Evolutionary conservation across 53 echinoderm and acorn worm species (phyloP).

Genomic region (Paracentrotus lividus): DNA sequence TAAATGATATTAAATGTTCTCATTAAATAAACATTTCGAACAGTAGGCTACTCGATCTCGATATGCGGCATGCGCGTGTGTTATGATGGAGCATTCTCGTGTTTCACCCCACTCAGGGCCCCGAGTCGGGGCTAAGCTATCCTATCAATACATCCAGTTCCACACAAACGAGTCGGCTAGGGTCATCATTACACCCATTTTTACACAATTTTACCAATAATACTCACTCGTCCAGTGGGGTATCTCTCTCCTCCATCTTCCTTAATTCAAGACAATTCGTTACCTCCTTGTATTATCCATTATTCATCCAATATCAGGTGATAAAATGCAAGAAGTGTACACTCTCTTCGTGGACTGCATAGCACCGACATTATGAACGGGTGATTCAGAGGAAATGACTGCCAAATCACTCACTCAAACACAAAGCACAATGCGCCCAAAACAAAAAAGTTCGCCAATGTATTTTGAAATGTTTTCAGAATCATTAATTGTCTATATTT

Average conservation of each 20-base stretch:
- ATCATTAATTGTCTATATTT: neutral
- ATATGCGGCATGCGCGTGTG: conserved; percentile 26
- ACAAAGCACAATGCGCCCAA: neutral
- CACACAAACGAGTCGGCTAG: conserved; percentile 48
- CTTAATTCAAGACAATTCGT: conserved; percentile 72
- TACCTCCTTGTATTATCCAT: conserved; percentile 84
- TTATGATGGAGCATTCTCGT: conserved; percentile 34
- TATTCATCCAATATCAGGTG: conserved; percentile 65
- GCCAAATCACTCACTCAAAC: conserved; percentile 49
- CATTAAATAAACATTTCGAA: neutral
- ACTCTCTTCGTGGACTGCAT: conserved; percentile 66
- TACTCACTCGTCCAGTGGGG: conserved; percentile 84
- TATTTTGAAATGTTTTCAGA: neutral
- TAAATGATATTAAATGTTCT: neutral
- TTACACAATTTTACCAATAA: conserved; percentile 31
- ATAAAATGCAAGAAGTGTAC: conserved; percentile 50
- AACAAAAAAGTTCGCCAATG: neutral
- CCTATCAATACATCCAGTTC: conserved; percentile 66
- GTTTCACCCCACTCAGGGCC: conserved; percentile 67
- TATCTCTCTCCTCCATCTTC: conserved; percentile 85
- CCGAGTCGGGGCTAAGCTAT: conserved; percentile 56
- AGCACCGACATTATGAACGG: conserved; percentile 77
- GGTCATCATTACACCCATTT: neutral
- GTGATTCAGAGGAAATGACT: conserved; percentile 93
- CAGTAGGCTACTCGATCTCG: no score